Evolutionary conservation across 2,113 vertebrate species (phyloP), one percentile per base, ranked within the genome.

Genomic region (Perccottus glenii): DNA sequence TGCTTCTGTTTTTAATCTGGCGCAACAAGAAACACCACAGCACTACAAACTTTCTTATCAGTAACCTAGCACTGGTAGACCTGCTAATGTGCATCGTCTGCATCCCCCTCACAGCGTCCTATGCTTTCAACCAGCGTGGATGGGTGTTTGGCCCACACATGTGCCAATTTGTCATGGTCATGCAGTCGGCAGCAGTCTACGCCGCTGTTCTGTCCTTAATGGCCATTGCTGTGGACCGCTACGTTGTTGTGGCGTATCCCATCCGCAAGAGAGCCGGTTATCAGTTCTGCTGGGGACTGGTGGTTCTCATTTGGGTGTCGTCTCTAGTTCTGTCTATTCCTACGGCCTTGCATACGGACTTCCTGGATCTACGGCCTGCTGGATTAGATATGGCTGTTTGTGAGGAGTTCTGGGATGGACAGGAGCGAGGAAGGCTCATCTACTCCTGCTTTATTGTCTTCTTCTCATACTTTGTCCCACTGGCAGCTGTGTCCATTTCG

Each of bases 31-130:
- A 94, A 75, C 90, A 93, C 69, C 94, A 95, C 88, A 94, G 89
- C 87, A 95, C 95, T 47, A 96, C 94, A 4, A 95, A 96, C 46
- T 94, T 96, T 77, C 92, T 96, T 11, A 95, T 95, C 2, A 93
- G 93, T 7, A 96, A 96, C 86, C 70, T 96, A 83, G 95, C 95
- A 0, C 86, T 83, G 0, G 94, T 94, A 0, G 95, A 96, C 83
- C 87, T 96, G 70, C 38, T 94, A 66, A 96, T 96, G 94, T 96
- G 93, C 78, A 66, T 96, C 15, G 92, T 94, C 85, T 96, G 95
- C 0, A 92, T 96, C 11, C 95, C 95, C 1, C 64, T 96, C 76
- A 96, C 95, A 0, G 94, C 86, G 0, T 92, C 93, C 65, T 96
- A 96, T 0, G 94, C 94, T 48, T 96, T 96, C 2, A 93, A 95